Base-by-base conservation (phyloP, 2,888 invertebrate species). In the Isoperla grammatica region DNA sequence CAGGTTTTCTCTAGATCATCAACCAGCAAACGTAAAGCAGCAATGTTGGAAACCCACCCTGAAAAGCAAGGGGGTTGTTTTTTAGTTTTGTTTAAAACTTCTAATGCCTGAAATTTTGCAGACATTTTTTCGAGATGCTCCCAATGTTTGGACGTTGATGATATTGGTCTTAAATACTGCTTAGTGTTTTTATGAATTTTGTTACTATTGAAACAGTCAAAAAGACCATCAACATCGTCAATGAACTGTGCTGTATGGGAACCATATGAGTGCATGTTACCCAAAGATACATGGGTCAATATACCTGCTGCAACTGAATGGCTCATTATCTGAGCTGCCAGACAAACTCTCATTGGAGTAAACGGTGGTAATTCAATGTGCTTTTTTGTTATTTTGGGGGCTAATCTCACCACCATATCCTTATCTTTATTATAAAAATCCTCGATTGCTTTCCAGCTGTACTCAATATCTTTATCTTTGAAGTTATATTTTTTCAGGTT, bases 351-450 rank as follows among this genome's bases (percentile, higher is more conserved):
- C 57, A 50, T 49, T 2, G 35, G 13, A 8, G 49, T 6, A 17
- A 57, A 57, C 5, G 57, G 57, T 17, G 49, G 49, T 15, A 50
- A 20, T 8, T 29, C 35, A n/a, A 57, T 5, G 42, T 59, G 59
- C 2, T 53, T 53, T 12, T 20, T 13, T 40, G 3, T 59, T 13
- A 59, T 29, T n/a, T 53, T 59, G 6, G 59, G 53, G 4, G 59
- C 59, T 22, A 53, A 42, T 13, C 59, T 8, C n/a, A 43, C 42
- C 20, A n/a, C 42, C 53, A 53, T 53, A 5, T 17, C 23, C 22
- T 48, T 35, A 43, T 59, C 59, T 53, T 53, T 59, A 15, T 40
- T 29, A 40, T 59, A 59, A 48, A 59, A 59, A 22, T 42, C 22
- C 1, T 20, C 1, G 2, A 42, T 23, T 29, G n/a, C n/a, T 11